Percentiles rank a stretch among this genome's conserved stretches.
Conservation (phyloP, 1,140 invertebrate genomes). For the Hydropsyche tenuis region DNA sequence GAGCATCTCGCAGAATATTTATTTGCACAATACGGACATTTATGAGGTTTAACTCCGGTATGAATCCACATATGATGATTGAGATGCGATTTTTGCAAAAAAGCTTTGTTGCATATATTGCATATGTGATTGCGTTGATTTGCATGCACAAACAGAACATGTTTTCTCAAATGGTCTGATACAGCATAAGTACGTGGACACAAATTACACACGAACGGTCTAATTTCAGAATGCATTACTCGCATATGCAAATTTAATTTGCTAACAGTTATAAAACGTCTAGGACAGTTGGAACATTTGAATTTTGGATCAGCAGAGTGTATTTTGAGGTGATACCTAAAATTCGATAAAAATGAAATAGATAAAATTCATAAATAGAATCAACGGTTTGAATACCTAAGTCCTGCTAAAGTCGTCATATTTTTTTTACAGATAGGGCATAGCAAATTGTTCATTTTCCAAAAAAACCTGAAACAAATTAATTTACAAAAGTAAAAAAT, state of each 20-base stretch:
- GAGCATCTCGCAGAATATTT: constrained; percentile 42
- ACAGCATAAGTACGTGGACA: constrained; percentile 35
- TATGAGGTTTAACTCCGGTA: constrained; percentile 40
- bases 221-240: constrained; percentile 30
- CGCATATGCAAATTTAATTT: constrained; percentile 31
- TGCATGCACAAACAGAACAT: constrained; percentile 18
- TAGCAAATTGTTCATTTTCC: constrained; percentile 23
- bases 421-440: constrained; percentile 44
- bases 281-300: constrained; percentile 27
- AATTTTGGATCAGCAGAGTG: constrained; percentile 26
- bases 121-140: constrained; percentile 36
- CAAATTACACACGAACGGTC: constrained; percentile 21
- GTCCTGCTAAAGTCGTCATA: constrained; percentile 36
- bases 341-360: background rate
- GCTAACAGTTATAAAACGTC: constrained; percentile 32
- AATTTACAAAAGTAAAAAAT: background rate
- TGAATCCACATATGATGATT: constrained; percentile 46
- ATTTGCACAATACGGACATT: constrained; percentile 39
- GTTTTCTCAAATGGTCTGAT: constrained; percentile 43
- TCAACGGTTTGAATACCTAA: constrained; percentile 26
- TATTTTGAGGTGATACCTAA: constrained; percentile 43
- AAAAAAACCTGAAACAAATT: background rate
- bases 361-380: background rate
- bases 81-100: constrained; percentile 45
- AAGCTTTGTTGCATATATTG: constrained; percentile 32